Evolutionary conservation across 2,797 vertebrate genomes (phyloP), one percentile per base, ranked within the genome.

Genomic region (Danionella dracula): DNA sequence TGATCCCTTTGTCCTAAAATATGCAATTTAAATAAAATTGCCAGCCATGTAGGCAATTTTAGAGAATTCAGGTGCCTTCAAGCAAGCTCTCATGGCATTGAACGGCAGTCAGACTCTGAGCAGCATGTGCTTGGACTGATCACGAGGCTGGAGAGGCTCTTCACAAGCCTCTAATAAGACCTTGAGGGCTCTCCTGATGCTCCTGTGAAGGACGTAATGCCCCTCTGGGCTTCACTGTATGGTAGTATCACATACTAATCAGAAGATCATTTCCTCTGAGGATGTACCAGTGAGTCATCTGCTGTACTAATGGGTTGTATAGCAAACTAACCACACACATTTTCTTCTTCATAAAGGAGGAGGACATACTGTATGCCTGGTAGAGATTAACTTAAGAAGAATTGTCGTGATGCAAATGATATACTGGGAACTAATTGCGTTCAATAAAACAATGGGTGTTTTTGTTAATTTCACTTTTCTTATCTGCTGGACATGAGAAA

Each of bases 141-240:
- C 56, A 46, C 46, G 32, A 69, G 50, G 59, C 66, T 60, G 60
- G 29, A 67, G 46, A 46, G 53, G 38, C 56, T 74, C 60, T 57
- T 66, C 45, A 51, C 55, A 49, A 10, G 69, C 45, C 8, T 56
- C 50, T 78, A 78, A 76, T 76, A 73, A 78, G 74, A 69, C 59
- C 51, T 63, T 75, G 42, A 49, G 76, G 72, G 63, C 73, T 72
- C 67, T 70, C 60, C 53, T 67, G 71, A 46, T 51, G 44, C 68
- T 64, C 57, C 32, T 70, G 59, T 46, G 38, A 73, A 76, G 74
- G 76, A 61, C 74, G 42, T 71, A 48, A 69, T 63, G 76, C 48
- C 58, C 71, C 67, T 66, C 64, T 55, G 65, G 55, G 45, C 65
- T 58, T 63, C 42, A 48, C 13, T 46, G 40, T 45, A 23, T 50